phyloP scores from a whole-genome alignment of 2,113 vertebrate genomes.

The Eurystomus gularis region DNA sequence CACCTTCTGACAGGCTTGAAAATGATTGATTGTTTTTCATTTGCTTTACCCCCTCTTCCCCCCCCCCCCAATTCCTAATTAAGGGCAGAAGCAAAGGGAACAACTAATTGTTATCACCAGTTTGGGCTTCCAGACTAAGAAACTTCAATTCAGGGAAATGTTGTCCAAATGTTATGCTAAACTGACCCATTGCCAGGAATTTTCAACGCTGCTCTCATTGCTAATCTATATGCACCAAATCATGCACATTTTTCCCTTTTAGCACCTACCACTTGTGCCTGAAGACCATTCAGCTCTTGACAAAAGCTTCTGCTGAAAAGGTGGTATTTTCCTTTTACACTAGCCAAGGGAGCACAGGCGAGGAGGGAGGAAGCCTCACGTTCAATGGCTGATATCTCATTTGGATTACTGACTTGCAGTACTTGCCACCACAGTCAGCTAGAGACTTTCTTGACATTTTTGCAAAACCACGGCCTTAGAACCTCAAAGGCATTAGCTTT shows the following conservation, averaged over 20 bases:
- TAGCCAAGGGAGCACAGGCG: background rate
- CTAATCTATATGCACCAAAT: conserved; percentile 30
- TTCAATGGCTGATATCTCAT: background rate
- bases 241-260: conserved; percentile 47
- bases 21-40: conserved; percentile 9
- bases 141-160: conserved; percentile 27
- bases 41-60: background rate
- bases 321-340: background rate
- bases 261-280: conserved; percentile 18
- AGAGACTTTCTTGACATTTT: background rate
- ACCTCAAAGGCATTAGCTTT: background rate
- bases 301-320: background rate
- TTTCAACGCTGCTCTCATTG: conserved; percentile 26
- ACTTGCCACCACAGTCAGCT: background rate
- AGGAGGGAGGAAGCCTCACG: background rate
- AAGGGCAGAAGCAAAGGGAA: conserved; percentile 43
- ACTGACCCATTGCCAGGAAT: conserved; percentile 43
- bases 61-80: background rate
- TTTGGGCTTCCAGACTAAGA: conserved; percentile 48
- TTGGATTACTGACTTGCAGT: background rate
- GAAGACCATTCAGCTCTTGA: background rate
- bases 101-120: conserved; percentile 58
- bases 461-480: background rate
- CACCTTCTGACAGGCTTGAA: conserved; percentile 25
- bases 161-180: conserved; percentile 44